Evolutionary conservation across 2,888 invertebrate genomes (phyloP).

Genomic region (Philaethria dido): DNA sequence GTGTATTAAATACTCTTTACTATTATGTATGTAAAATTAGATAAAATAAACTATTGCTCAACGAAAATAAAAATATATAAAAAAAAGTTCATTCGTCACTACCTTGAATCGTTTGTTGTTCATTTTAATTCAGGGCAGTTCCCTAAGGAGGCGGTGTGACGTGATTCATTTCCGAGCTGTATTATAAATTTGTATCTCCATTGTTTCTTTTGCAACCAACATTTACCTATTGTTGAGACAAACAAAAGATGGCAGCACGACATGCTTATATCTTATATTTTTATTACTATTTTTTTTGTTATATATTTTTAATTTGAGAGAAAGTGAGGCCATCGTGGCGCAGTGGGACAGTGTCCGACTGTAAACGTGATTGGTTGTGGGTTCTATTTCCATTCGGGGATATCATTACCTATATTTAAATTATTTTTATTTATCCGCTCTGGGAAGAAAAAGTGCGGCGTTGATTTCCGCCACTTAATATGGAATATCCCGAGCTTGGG

Average conservation of each 20-base stretch:
- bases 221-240: conserved; percentile 71
- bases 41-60: not conserved
- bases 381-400: no score
- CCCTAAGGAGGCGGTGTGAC: conserved; percentile 67
- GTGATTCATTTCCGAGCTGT: conserved; percentile 78
- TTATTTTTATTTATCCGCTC: no score
- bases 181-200: conserved; percentile 78
- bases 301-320: conserved; percentile 44
- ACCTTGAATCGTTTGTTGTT: conserved; percentile 62
- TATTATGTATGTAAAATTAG: not conserved
- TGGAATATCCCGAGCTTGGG: no score
- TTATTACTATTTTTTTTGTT: not conserved
- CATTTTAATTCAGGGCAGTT: conserved; percentile 71
- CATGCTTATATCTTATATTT: not conserved
- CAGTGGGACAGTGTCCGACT: no score
- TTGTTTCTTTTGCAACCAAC: conserved; percentile 76
- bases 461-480: no score
- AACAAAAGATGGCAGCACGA: conserved; percentile 59
- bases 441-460: no score
- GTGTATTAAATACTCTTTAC: no score
- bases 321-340: no score
- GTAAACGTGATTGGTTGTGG: no score
- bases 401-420: no score
- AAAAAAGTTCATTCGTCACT: conserved; percentile 47
- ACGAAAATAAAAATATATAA: not conserved